A percentile compares a stretch with the other conserved stretches of the same genome.
Evolutionary conservation across 2,888 invertebrate species (phyloP).

Genomic region (Oithona nana): DNA sequence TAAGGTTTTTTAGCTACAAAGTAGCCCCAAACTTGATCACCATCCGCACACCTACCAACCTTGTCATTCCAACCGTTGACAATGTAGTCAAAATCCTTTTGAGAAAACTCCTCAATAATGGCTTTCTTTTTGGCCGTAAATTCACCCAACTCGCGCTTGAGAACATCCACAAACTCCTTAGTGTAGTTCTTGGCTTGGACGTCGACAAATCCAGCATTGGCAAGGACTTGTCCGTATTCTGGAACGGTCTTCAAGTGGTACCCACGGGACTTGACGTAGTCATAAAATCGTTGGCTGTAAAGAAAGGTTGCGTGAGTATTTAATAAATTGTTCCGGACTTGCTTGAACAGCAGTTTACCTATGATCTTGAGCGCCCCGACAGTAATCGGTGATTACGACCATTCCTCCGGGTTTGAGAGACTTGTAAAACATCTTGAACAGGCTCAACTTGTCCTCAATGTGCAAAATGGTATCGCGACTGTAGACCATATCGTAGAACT

Average conservation of each 20-base stretch:
- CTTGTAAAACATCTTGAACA: constrained; percentile 29
- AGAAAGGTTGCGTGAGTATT: no score
- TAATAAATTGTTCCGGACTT: no score
- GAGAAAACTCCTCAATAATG: constrained; percentile 33
- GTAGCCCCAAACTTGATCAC: constrained; percentile 32
- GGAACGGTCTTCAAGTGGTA: constrained; percentile 30
- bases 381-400: constrained; percentile 34
- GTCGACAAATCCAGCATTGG: constrained; percentile 30
- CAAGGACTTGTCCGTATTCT: constrained; percentile 28
- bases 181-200: constrained; percentile 34
- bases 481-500: constrained; percentile 32
- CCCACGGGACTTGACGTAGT: constrained; percentile 33
- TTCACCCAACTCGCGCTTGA: constrained; percentile 30
- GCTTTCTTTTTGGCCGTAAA: constrained; percentile 29
- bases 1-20: constrained; percentile 23
- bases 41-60: constrained; percentile 27
- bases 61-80: constrained; percentile 32
- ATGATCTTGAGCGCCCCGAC: constrained; percentile 31
- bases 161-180: constrained; percentile 31
- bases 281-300: constrained; percentile 27
- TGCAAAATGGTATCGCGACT: constrained; percentile 36
- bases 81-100: constrained; percentile 32
- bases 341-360: no score
- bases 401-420: constrained; percentile 34
- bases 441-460: constrained; percentile 31